Conservation (phyloP, 2,797 vertebrate species). For the Phataginus tricuspis region DNA sequence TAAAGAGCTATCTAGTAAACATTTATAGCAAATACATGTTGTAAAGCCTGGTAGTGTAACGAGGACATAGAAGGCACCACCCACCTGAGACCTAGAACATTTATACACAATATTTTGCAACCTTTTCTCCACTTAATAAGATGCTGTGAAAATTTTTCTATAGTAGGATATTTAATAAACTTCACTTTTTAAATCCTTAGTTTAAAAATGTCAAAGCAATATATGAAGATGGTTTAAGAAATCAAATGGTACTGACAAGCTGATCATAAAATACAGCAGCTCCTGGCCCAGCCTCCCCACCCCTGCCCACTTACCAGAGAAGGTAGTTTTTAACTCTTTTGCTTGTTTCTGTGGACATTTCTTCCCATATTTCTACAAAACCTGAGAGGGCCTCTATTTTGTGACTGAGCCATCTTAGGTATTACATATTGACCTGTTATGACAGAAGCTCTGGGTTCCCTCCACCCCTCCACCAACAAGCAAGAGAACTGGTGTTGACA, state of each 20-base stretch:
- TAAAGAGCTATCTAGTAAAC: background rate
- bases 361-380: background rate
- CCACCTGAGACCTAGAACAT: background rate
- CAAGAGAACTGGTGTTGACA: background rate
- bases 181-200: background rate
- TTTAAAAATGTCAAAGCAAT: background rate
- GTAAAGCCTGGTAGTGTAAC: background rate
- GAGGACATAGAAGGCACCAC: background rate
- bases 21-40: background rate
- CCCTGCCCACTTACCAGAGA: background rate
- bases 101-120: background rate
- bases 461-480: fast-evolving
- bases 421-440: background rate
- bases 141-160: background rate
- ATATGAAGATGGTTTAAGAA: background rate
- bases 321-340: background rate
- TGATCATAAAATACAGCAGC: background rate
- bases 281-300: background rate
- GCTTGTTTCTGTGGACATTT: background rate
- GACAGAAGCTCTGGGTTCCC: background rate
- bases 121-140: background rate
- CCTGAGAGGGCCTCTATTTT: background rate
- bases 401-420: background rate
- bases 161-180: background rate
- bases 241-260: background rate